Conservation (phyloP, 2,113 vertebrate genomes). For the Cololabis saira region DNA sequence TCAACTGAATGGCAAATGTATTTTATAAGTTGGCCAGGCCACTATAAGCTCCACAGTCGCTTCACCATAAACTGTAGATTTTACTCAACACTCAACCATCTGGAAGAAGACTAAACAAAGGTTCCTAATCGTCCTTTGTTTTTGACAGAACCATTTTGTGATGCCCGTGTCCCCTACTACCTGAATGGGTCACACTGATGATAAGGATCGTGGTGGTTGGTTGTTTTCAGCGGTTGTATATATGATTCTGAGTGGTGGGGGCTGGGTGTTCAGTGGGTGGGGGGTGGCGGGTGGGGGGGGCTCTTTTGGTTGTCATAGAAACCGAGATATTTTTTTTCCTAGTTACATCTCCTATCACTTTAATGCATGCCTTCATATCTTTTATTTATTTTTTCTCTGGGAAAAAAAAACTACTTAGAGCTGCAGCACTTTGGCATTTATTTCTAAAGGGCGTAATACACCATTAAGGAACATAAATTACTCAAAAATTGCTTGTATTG, state of each 20-base stretch:
- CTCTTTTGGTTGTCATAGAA: constrained; percentile 74
- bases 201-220: constrained; percentile 40
- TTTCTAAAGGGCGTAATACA: neutral
- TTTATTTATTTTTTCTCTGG: constrained; percentile 39
- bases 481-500: constrained; percentile 17
- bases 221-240: constrained; percentile 49
- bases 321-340: constrained; percentile 59
- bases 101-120: too few relatives aligned
- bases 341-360: constrained; percentile 54
- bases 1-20: constrained; percentile 57
- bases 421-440: neutral
- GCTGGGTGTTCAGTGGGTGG: constrained; percentile 3
- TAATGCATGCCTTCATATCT: constrained; percentile 53
- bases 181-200: constrained; percentile 30
- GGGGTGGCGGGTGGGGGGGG: constrained; percentile 24
- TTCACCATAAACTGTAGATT: constrained; percentile 18
- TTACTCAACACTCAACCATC: constrained; percentile 9
- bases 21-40: constrained; percentile 42
- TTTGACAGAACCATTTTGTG: constrained; percentile 21
- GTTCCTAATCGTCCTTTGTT: neutral
- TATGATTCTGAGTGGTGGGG: constrained; percentile 53
- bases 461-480: constrained; percentile 12
- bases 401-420: constrained; percentile 3
- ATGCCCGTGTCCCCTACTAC: constrained; percentile 18
- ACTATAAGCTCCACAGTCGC: constrained; percentile 26